Conservation (phyloP, 1,140 invertebrate species). For the Drosophila kepulauana region DNA sequence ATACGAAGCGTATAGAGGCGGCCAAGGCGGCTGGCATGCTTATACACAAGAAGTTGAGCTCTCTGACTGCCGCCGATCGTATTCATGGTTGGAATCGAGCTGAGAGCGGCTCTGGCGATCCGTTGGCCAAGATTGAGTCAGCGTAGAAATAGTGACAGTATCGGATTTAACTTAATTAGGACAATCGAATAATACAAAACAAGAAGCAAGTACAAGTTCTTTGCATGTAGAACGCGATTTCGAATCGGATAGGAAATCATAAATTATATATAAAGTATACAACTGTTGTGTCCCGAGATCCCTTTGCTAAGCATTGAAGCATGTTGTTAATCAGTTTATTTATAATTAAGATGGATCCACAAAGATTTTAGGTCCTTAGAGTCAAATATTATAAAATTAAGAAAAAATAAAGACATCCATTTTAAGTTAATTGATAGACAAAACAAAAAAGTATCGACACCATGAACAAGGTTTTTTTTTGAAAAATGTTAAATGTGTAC, state of each 20-base stretch:
- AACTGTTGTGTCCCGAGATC: background rate
- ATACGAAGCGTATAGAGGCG: conserved; percentile 70
- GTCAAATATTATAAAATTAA: conserved; percentile 3
- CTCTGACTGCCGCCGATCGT: conserved; percentile 60
- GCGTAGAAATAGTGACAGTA: conserved; percentile 6
- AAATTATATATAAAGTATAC: background rate
- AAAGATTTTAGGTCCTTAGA: background rate
- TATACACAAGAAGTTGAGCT: conserved; percentile 76
- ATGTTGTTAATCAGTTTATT: conserved; percentile 10
- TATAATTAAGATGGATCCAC: background rate
- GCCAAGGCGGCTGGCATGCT: conserved; percentile 72
- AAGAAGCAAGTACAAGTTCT: conserved; percentile 8
- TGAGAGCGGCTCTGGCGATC: conserved; percentile 39
- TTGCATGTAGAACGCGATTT: background rate
- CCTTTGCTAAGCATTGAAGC: background rate
- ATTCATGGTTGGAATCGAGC: conserved; percentile 51
- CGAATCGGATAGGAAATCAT: background rate
- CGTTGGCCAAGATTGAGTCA: conserved; percentile 30
- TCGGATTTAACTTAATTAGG: conserved; percentile 16
- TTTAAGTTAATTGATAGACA: conserved; percentile 11
- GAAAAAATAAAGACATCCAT: conserved; percentile 26
- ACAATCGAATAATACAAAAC: conserved; percentile 25
- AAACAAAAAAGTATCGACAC: background rate
- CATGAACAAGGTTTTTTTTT: background rate
- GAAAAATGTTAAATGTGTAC: too few relatives aligned